Conservation (phyloP, 2,797 vertebrate species). For the Cynodonichthys magdalenae region DNA sequence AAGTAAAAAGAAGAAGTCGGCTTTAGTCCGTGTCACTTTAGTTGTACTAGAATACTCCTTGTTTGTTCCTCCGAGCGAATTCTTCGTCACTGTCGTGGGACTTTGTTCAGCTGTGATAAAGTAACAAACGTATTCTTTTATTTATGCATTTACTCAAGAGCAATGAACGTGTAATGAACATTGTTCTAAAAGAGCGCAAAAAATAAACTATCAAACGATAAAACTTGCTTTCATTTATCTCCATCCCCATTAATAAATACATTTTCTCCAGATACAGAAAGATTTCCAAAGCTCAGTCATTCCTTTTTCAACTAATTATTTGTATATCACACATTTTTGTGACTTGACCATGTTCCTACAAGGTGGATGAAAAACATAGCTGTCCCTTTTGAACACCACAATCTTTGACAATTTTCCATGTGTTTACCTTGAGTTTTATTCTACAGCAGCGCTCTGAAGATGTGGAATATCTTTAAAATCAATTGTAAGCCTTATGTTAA, state of each 20-base stretch:
- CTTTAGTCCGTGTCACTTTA: conserved; percentile 14
- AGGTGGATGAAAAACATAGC: not conserved
- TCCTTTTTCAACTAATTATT: not conserved
- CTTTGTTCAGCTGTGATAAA: not conserved
- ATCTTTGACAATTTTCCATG: not conserved
- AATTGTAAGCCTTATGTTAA: too few relatives aligned
- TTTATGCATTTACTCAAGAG: not conserved
- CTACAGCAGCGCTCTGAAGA: too few relatives aligned
- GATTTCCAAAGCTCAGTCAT: not conserved
- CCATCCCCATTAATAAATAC: too few relatives aligned
- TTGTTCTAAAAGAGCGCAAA: not conserved
- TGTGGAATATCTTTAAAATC: too few relatives aligned
- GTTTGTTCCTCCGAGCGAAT: conserved; percentile 18
- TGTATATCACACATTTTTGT: not conserved
- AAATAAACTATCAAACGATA: not conserved
- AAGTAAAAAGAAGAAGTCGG: conserved; percentile 56
- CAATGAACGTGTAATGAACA: not conserved
- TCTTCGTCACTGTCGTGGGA: conserved; percentile 4
- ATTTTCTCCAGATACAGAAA: not conserved
- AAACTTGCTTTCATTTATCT: not conserved
- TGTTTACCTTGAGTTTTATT: too few relatives aligned
- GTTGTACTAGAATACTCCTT: conserved; percentile 38
- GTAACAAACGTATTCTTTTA: not conserved
- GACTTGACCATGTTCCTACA: not conserved
- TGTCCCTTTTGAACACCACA: not conserved